These are phyloP conservation scores for Pterocles orientalis DNA, from an alignment of 2,113 vertebrate genomes.

Conservation along the genomic window DNA sequence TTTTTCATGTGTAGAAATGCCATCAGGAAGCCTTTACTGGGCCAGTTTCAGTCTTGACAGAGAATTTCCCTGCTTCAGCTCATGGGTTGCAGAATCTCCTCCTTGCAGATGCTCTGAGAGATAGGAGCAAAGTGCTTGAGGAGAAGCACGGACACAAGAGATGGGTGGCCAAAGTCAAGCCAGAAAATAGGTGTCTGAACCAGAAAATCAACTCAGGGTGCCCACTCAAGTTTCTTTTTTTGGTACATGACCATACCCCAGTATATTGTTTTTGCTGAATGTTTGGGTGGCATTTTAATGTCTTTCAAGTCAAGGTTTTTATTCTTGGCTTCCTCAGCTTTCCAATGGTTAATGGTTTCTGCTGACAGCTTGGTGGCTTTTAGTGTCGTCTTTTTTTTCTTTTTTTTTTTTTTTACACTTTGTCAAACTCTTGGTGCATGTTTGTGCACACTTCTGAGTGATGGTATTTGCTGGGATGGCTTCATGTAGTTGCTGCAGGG, in stretches of 20 bases:
- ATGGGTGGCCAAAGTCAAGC: too few relatives aligned
- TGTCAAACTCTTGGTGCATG: rapidly evolving
- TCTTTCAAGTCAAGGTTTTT: rapidly evolving
- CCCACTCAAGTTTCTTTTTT: not conserved
- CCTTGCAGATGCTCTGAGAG: not conserved
- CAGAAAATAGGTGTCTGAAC: not conserved
- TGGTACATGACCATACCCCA: rapidly evolving
- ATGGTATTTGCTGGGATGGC: rapidly evolving
- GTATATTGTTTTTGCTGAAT: not conserved
- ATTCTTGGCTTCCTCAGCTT: not conserved
- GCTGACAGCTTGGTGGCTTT: not conserved
- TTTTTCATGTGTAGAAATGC: not conserved
- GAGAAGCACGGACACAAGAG: not conserved
- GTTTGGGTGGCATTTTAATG: not conserved
- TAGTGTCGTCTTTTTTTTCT: rapidly evolving
- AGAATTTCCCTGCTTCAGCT: not conserved
- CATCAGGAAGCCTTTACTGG: not conserved
- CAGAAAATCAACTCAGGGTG: rapidly evolving
- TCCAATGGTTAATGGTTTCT: not conserved
- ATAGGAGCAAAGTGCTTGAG: not conserved
- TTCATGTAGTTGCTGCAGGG: not conserved
- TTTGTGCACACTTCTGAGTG: not conserved
- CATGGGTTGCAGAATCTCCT: rapidly evolving
- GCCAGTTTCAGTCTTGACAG: not conserved
- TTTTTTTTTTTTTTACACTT: too few relatives aligned